Evolutionary conservation across 2,797 vertebrate species (phyloP).

Genomic region (Pangasius mekongensis): DNA sequence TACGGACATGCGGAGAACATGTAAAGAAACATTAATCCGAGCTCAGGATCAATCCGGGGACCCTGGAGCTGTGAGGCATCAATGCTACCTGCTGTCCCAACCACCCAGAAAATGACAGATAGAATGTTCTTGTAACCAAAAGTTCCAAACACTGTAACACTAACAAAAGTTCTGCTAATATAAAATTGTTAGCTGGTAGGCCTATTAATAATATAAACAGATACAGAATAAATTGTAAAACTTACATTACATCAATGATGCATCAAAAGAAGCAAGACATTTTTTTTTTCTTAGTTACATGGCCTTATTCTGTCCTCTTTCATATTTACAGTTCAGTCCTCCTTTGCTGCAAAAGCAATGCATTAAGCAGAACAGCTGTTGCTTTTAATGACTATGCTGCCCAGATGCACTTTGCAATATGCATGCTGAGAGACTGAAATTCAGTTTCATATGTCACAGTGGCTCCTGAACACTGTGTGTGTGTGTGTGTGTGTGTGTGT

Average conservation of each 20-base stretch:
- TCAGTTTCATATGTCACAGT: slow-evolving; percentile 37
- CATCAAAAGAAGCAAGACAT: neutral
- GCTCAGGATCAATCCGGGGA: neutral
- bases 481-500: slow-evolving; percentile 14
- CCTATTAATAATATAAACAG: neutral
- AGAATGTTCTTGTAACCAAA: neutral
- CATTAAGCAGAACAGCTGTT: slow-evolving; percentile 53
- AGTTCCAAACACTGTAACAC: neutral
- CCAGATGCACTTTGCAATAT: slow-evolving; percentile 40
- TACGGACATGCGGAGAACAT: neutral
- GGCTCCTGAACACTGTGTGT: slow-evolving; percentile 11
- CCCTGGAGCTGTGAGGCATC: neutral
- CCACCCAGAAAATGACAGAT: neutral
- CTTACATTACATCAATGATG: neutral
- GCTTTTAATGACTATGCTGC: slow-evolving; percentile 39
- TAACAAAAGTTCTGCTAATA: neutral
- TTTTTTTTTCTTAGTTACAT: neutral
- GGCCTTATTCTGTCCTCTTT: slow-evolving; percentile 8
- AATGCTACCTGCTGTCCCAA: neutral
- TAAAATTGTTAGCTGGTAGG: neutral
- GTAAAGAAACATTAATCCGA: neutral
- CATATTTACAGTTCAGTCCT: neutral
- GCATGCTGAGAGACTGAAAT: slow-evolving; percentile 51
- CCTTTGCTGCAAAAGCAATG: slow-evolving; percentile 37
- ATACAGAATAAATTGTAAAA: neutral